Evolutionary conservation across 2,113 vertebrate species (phyloP).

Genomic region (Pelusios castaneus): DNA sequence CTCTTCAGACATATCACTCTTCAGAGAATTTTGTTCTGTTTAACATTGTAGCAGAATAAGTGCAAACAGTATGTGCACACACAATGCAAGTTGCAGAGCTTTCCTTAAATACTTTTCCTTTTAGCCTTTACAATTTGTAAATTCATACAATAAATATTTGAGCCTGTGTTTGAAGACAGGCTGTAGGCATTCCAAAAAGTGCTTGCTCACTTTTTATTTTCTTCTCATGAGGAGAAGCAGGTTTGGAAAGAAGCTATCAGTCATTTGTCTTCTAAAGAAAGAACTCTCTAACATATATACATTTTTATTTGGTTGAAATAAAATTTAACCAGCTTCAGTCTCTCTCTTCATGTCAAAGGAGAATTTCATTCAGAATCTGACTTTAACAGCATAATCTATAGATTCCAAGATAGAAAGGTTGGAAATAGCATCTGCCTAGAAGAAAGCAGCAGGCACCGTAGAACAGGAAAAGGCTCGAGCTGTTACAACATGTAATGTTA

Average conservation of each 20-base stretch:
- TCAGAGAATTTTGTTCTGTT: background rate
- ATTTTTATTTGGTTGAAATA: constrained; percentile 38
- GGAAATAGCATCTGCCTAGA: background rate
- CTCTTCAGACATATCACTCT: background rate
- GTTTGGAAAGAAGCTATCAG: background rate
- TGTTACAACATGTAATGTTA: background rate
- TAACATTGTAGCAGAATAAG: background rate
- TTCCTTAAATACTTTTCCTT: background rate
- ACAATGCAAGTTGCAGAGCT: background rate
- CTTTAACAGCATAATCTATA: background rate
- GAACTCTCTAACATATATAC: background rate
- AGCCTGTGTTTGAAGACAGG: background rate
- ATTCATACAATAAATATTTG: background rate
- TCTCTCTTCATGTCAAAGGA: constrained; percentile 24
- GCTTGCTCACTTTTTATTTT: background rate
- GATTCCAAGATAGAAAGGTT: background rate
- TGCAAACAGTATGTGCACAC: background rate
- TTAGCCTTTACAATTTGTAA: background rate
- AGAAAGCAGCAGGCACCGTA: background rate
- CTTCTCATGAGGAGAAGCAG: background rate
- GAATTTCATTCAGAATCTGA: constrained; percentile 34
- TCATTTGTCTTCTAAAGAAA: constrained; percentile 2
- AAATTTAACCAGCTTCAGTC: constrained; percentile 22
- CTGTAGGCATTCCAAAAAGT: background rate
- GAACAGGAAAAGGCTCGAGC: background rate